Percentiles rank a stretch among this genome's conserved stretches.
phyloP scores from a whole-genome alignment of 2,888 invertebrate species.

The Callyntrura guangdongensis region DNA sequence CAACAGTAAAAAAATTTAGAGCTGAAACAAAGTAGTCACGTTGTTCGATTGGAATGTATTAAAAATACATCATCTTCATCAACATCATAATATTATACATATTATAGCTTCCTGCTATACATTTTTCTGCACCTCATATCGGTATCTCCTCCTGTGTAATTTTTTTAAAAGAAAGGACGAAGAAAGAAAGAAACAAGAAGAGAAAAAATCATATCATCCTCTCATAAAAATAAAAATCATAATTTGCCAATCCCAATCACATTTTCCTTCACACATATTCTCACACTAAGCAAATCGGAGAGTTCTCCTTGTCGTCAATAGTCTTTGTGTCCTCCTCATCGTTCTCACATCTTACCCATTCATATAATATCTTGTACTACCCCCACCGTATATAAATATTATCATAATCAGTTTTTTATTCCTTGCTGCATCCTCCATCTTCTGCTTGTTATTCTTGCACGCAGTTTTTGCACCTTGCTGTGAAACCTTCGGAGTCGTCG shows the following conservation, averaged over 20 bases:
- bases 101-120: background rate
- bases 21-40: conserved; percentile 25
- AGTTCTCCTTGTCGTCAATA: background rate
- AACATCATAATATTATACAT: background rate
- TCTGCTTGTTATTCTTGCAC: background rate
- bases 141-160: background rate
- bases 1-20: background rate
- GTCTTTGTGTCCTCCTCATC: conserved; percentile 5
- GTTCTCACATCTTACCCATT: background rate
- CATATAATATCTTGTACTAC: background rate
- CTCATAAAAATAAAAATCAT: background rate
- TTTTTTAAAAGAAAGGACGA: conserved; percentile 28
- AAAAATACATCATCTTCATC: conserved; percentile 13
- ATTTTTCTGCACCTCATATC: background rate
- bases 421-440: background rate
- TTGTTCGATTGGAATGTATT: conserved; percentile 54
- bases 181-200: background rate
- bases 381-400: background rate
- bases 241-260: conserved; percentile 47
- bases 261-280: conserved; percentile 8
- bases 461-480: conserved; percentile 10
- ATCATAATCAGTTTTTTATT: conserved; percentile 17
- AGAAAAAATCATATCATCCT: background rate
- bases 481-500: conserved; percentile 22
- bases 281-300: background rate